Conservation (phyloP, 2,113 vertebrate genomes). For the Corythaixoides concolor region DNA sequence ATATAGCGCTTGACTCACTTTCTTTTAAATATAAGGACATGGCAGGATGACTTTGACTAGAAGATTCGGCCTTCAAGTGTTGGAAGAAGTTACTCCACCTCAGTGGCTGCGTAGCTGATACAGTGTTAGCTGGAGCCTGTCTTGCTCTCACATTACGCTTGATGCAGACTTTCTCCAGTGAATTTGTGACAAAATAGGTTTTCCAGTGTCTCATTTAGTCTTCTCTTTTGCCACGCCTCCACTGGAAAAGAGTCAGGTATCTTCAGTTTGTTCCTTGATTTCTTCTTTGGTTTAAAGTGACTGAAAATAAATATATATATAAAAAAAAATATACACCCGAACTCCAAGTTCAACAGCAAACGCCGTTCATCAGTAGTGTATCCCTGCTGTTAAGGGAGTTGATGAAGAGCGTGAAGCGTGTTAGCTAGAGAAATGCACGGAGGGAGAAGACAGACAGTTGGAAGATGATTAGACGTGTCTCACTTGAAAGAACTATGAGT, state of each 20-base stretch:
- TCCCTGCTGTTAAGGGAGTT: not conserved
- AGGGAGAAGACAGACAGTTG: not conserved
- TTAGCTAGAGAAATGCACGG: not conserved
- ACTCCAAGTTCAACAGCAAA: not conserved
- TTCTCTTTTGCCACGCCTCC: not conserved
- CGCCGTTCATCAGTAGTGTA: not conserved
- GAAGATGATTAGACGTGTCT: not conserved
- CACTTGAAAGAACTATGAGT: not conserved
- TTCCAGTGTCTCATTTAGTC: not conserved
- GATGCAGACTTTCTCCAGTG: not conserved
- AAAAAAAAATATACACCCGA: not conserved
- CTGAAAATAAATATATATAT: too few species aligned
- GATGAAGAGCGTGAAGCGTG: not conserved
- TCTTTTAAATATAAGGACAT: not conserved
- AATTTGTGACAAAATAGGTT: not conserved
- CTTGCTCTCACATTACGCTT: rapidly evolving
- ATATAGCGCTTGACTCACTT: not conserved
- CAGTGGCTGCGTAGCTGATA: not conserved
- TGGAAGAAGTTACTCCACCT: not conserved
- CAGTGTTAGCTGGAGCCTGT: not conserved
- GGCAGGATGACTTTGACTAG: not conserved
- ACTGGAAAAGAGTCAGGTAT: not conserved
- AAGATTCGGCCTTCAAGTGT: not conserved
- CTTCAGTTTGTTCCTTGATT: not conserved
- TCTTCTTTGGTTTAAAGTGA: not conserved